Evolutionary conservation across 2,797 vertebrate species (phyloP), one percentile per base, ranked within the genome.

Genomic region (Lutjanus argentimaculatus): DNA sequence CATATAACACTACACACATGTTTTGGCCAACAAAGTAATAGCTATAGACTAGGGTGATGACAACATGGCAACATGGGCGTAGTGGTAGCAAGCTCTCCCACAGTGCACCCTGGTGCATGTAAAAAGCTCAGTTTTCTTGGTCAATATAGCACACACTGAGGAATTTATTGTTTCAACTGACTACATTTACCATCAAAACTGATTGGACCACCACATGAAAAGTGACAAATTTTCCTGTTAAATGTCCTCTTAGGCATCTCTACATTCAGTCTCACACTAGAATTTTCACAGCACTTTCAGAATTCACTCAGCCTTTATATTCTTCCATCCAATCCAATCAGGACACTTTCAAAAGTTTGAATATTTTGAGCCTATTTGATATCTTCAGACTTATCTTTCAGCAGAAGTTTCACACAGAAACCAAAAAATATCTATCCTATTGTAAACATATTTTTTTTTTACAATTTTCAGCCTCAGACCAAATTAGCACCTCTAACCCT

Each of bases 251-350:
- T 6, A 13, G 40, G 15, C 16, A 56, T 5, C 17, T 65, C 19
- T 17, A 17, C 42, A 46, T 46, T 40, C 21, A 36, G 43, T 43
- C 51, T 42, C 40, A 56, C 15, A 52, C 43, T 40, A 21, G 19
- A 15, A 49, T 67, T 67, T 63, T n/a, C 12, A 43, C 66, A 53
- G 17, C 13, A 4, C 55, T 65, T 77, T 56, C 14, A 56, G 22
- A 63, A 64, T 11, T 1, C 9, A 17, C 17, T 57, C 19, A 42
- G 14, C 16, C 8, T 63, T 59, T 58, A 52, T 14, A 30, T 1
- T 52, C 46, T 21, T 46, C 8, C 25, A 45, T 51, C 43, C 30
- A 13, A 42, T 64, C 53, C 48, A 48, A 21, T 30, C 57, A 13
- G 15, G 36, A 63, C 14, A 53, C 52, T 45, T 76, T 67, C 4